These are phyloP conservation scores for Danionella dracula DNA, from an alignment of 2,797 vertebrate species.

Conservation along the genomic window DNA sequence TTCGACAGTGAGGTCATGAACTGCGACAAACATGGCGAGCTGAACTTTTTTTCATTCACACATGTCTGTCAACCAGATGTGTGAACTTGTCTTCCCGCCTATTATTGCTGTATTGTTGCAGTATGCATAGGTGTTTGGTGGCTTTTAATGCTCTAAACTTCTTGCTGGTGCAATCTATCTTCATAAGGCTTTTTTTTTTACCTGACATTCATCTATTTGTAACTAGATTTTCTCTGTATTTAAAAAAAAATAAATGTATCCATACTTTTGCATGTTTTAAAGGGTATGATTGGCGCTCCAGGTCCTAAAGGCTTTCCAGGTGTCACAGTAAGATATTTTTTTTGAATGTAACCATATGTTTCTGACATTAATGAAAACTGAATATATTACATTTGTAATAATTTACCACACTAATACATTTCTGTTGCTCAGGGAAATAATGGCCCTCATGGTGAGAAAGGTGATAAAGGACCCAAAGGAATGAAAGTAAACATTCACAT, in stretches of 20 bases:
- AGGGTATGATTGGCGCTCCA: constrained; percentile 66
- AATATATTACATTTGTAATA: not conserved
- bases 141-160: no score
- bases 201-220: not conserved
- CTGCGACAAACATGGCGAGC: no score
- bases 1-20: no score
- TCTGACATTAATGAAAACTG: not conserved
- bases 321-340: constrained; percentile 57
- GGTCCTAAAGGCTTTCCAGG: constrained; percentile 65
- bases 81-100: no score
- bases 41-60: no score
- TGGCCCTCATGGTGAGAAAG: constrained; percentile 64
- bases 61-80: no score
- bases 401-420: not conserved
- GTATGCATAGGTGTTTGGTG: no score
- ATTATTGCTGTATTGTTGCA: no score
- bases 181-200: not conserved
- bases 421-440: constrained; percentile 58
- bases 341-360: constrained; percentile 12
- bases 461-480: constrained; percentile 69
- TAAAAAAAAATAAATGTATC: not conserved
- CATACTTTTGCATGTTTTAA: not conserved
- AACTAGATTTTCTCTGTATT: not conserved
- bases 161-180: no score
- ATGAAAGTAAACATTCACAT: constrained; percentile 56